Evolutionary conservation across 2,797 vertebrate species (phyloP).

Genomic region (Pantherophis vulpinus): DNA sequence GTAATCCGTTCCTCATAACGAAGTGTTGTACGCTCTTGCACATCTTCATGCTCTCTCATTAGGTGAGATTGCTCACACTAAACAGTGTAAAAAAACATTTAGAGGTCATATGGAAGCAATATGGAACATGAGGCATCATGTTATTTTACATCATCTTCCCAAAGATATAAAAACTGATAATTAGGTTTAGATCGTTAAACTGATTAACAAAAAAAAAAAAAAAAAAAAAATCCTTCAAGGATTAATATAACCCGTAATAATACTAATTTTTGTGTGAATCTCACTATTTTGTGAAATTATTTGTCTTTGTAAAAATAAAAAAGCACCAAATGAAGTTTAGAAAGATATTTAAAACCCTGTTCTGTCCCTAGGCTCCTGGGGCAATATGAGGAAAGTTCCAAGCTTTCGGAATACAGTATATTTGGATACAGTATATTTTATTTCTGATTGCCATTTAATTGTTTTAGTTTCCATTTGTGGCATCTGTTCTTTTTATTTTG

Average conservation of each 20-base stretch:
- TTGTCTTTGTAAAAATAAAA: not conserved
- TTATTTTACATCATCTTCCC: not conserved
- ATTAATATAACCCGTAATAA: not conserved
- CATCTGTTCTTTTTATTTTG: not conserved
- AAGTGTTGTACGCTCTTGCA: constrained; percentile 79
- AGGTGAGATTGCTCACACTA: constrained; percentile 85
- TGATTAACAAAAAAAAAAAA: not conserved
- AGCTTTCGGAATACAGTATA: not conserved
- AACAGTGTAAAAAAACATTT: constrained; percentile 23
- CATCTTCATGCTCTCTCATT: constrained; percentile 83
- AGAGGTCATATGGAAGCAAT: not conserved
- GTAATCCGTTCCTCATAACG: constrained; percentile 87
- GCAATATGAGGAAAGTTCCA: not conserved
- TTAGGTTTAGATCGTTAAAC: not conserved
- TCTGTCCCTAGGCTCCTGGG: not conserved
- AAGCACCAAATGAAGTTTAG: not conserved
- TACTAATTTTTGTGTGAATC: not conserved
- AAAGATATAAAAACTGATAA: not conserved
- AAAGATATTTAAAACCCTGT: not conserved
- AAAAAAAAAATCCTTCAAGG: not conserved
- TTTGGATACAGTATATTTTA: not conserved
- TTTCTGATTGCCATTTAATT: not conserved
- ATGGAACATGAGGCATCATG: not conserved
- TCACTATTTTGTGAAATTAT: not conserved
- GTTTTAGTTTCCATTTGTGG: not conserved